Conservation (phyloP, 2,888 invertebrate genomes). For the Lochmaea crataegi region DNA sequence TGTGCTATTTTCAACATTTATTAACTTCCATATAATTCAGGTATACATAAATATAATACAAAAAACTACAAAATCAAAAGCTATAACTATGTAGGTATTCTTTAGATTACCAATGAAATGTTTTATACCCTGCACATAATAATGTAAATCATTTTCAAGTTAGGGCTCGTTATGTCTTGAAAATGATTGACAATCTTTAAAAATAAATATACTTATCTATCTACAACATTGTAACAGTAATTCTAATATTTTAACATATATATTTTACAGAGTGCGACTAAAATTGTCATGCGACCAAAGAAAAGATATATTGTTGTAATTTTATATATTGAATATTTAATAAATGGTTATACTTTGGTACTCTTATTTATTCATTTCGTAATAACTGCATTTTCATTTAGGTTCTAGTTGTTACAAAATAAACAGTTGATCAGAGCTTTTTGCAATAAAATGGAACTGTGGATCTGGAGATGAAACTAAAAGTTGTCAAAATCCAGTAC, state of each 20-base stretch:
- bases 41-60: conserved; percentile 18
- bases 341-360: too few species aligned
- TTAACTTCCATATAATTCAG: conserved; percentile 3
- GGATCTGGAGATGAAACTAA: too few species aligned
- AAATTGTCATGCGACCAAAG: background rate
- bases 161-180: conserved; percentile 59
- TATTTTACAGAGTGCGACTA: background rate
- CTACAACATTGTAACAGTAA: conserved; percentile 16
- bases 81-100: background rate
- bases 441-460: too few species aligned
- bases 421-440: too few species aligned
- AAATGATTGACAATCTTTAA: conserved; percentile 54
- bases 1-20: background rate
- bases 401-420: too few species aligned
- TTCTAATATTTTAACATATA: conserved; percentile 5
- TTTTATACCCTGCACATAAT: conserved; percentile 28
- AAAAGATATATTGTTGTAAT: background rate
- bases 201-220: background rate
- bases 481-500: too few species aligned
- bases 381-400: too few species aligned
- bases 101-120: conserved; percentile 22
- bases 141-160: conserved; percentile 57
- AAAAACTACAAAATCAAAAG: conserved; percentile 19
- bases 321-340: too few species aligned
- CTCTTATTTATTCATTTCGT: too few species aligned